Evolutionary conservation across 2,797 vertebrate species (phyloP), one percentile per base, ranked within the genome.

Genomic region (Anabacerthia variegaticeps): DNA sequence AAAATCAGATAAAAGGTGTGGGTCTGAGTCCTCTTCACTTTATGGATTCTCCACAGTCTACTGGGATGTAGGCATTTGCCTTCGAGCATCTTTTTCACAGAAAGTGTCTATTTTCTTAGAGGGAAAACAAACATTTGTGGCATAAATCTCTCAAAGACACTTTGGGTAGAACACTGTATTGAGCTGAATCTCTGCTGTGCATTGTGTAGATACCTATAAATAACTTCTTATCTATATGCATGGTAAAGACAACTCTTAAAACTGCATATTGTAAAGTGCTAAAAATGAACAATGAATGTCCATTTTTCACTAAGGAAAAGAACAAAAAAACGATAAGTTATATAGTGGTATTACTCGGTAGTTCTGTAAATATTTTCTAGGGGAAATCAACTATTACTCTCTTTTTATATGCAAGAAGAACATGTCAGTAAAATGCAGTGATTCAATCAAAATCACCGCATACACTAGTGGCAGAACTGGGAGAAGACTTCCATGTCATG

Each of bases 171-270:
- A 12, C 11, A 28, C 3, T 9, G 1, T 46, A 63, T 32, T 34
- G 36, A 89, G 77, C 2, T 56, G 28, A 8, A 59, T 63, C 4
- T 62, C 56, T 59, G 10, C 7, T 67, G 28, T 56, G 12, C 30
- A 43, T 61, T 0, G 0, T 48, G 14, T 37, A 15, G 28, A 63
- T 63, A 59, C 2, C 3, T 54, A 54, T 49, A 56, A 67, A 37
- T 74, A 59, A 74, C 7, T 52, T 76, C 44, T 56, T 30, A 80
- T 34, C 28, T 65, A 26, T 18, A 41, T 8, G 8, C 10, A 55
- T 61, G 30, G 63, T 61, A 71, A 77, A 74, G 43, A 12, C 8
- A 93, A n/a, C 4, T 71, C 32, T 73, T 78, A 9, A 85, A 91
- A 79, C 48, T 71, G 0, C 9, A 41, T 36, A 6, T 48, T 85